phyloP scores from a whole-genome alignment of 2,113 vertebrate genomes.

The Todiramphus saurophagus region DNA sequence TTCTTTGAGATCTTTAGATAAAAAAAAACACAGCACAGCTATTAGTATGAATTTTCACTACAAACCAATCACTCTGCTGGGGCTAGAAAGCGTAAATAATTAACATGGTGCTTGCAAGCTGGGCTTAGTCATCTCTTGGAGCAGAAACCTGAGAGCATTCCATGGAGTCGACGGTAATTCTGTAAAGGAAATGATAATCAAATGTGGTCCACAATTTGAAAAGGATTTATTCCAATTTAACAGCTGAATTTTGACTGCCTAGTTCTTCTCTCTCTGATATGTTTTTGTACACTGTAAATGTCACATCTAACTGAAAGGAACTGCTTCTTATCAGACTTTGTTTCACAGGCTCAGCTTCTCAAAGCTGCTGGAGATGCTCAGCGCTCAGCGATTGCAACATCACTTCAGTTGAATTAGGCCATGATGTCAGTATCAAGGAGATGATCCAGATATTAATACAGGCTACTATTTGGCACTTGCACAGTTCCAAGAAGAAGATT shows the following conservation, averaged over 20 bases:
- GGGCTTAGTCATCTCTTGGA: not conserved
- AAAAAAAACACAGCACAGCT: not conserved
- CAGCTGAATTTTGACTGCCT: not conserved
- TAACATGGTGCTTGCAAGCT: not conserved
- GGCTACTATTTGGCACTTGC: not conserved
- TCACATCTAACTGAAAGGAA: not conserved
- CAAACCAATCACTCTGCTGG: constrained; percentile 4
- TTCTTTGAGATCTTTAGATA: not conserved
- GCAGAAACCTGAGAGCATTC: not conserved
- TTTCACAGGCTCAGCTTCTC: not conserved
- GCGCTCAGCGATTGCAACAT: not conserved
- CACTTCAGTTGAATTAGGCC: not conserved
- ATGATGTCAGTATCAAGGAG: not conserved
- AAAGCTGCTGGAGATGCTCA: not conserved
- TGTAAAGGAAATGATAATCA: not conserved
- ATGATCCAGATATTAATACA: not conserved
- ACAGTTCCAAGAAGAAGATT: not conserved
- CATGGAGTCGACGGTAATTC: not conserved
- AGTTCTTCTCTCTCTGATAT: not conserved
- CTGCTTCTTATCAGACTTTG: not conserved
- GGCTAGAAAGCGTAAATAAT: constrained; percentile 42
- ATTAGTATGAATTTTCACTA: constrained; percentile 31
- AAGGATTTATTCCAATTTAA: not conserved
- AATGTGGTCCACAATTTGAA: not conserved
- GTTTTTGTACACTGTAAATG: not conserved